These are phyloP conservation scores for Semaprochilodus insignis DNA, from an alignment of 2,797 vertebrate genomes.

Conservation along the genomic window DNA sequence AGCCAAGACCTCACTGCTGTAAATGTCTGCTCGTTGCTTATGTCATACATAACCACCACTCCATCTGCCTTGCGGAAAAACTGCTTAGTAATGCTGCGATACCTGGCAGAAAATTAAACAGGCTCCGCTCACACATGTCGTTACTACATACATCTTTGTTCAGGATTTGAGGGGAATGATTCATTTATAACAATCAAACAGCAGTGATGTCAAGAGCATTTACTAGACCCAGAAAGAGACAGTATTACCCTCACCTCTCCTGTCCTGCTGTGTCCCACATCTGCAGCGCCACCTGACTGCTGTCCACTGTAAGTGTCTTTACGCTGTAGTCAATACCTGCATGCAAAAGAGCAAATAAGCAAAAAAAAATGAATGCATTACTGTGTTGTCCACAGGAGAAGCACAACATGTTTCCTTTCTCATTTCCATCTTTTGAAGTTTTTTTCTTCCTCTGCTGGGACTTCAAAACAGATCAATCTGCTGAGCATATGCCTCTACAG, in stretches of 20 bases:
- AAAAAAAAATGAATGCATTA: neutral
- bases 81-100: conserved; percentile 93
- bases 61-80: conserved; percentile 96
- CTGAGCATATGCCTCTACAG: conserved; percentile 4
- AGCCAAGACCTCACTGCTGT: conserved; percentile 89
- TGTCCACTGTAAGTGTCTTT: conserved; percentile 87
- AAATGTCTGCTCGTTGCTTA: conserved; percentile 87
- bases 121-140: neutral
- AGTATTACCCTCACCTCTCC: conserved; percentile 81
- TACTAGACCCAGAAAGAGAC: neutral
- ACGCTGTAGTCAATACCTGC: conserved; percentile 94
- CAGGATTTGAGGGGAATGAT: neutral
- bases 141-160: neutral
- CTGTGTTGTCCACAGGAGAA: neutral
- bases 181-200: neutral
- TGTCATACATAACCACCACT: conserved; percentile 90
- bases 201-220: neutral
- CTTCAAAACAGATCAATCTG: conserved; percentile 26
- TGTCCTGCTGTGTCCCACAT: conserved; percentile 97
- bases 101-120: conserved; percentile 75
- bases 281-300: conserved; percentile 86
- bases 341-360: conserved; percentile 23
- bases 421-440: conserved; percentile 17
- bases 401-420: neutral
- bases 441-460: neutral